A percentile compares a stretch with the other conserved stretches of the same genome.
Conservation (phyloP, 2,113 vertebrate species). For the Chaenocephalus aceratus region DNA sequence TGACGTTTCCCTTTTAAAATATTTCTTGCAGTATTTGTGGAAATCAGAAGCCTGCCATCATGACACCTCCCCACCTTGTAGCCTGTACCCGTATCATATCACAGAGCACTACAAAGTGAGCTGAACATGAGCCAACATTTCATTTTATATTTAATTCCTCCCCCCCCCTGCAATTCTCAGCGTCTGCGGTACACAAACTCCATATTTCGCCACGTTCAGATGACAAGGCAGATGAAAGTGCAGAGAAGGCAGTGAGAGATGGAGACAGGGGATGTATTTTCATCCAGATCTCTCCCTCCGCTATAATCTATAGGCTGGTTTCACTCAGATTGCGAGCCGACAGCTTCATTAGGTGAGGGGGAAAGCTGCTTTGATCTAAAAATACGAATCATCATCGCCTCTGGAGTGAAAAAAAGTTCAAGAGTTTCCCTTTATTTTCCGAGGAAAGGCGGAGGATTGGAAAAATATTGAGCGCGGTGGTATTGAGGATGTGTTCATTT, state of each 20-base stretch:
- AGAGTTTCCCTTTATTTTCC: slow-evolving; percentile 60
- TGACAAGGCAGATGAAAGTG: slow-evolving; percentile 68
- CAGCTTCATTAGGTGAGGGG: slow-evolving; percentile 79
- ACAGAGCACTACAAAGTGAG: slow-evolving; percentile 54
- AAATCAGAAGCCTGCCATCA: slow-evolving; percentile 28
- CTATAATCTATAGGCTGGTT: slow-evolving; percentile 72
- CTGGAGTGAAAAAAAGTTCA: slow-evolving; percentile 68
- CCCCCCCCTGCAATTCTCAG: not conserved
- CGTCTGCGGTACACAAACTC: slow-evolving; percentile 23
- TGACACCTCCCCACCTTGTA: slow-evolving; percentile 59
- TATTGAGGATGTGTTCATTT: slow-evolving; percentile 45
- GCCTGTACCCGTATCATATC: slow-evolving; percentile 50
- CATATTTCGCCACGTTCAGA: slow-evolving; percentile 40
- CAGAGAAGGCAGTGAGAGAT: slow-evolving; percentile 20
- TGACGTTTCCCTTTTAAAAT: slow-evolving; percentile 58
- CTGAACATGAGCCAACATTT: slow-evolving; percentile 36
- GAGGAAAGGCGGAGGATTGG: slow-evolving; percentile 11
- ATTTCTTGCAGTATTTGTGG: slow-evolving; percentile 47
- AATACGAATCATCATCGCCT: slow-evolving; percentile 71
- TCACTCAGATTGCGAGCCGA: slow-evolving; percentile 71
- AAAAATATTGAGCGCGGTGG: slow-evolving; percentile 40
- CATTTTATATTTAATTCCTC: slow-evolving; percentile 49
- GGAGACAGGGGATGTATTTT: slow-evolving; percentile 42
- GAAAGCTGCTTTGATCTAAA: slow-evolving; percentile 81
- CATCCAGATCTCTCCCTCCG: slow-evolving; percentile 40